A percentile compares a stretch with the other conserved stretches of the same genome.
Evolutionary conservation across 2,888 invertebrate genomes (phyloP).

Genomic region (Brenthis ino): DNA sequence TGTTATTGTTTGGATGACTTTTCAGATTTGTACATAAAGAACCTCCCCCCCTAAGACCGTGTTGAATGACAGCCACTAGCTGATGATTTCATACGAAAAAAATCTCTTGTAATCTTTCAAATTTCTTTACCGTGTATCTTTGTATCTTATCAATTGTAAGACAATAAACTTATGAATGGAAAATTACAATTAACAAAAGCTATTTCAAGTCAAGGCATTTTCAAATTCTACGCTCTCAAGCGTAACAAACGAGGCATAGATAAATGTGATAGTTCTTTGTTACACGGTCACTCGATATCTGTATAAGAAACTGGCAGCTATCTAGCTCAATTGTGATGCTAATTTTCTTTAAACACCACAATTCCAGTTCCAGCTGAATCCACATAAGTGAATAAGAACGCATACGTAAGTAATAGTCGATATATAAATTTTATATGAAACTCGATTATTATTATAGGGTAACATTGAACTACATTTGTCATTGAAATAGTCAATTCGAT

Average conservation of each 20-base stretch:
- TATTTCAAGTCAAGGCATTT: conserved; percentile 8
- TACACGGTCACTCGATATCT: conserved; percentile 33
- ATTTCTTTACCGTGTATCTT: too few species aligned
- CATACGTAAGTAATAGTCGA: background rate
- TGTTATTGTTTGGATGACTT: conserved; percentile 18
- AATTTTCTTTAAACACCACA: conserved; percentile 31
- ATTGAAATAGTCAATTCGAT: background rate
- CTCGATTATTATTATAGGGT: too few species aligned
- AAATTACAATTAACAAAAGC: background rate
- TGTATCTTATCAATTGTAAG: too few species aligned
- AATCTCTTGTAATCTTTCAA: background rate
- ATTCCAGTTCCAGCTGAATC: conserved; percentile 26
- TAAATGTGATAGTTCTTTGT: conserved; percentile 44
- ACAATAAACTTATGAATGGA: too few species aligned
- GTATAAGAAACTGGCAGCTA: conserved; percentile 42
- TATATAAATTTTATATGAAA: background rate
- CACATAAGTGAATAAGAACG: background rate
- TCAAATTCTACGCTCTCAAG: conserved; percentile 19
- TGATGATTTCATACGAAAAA: background rate
- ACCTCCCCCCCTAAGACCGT: background rate
- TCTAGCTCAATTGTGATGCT: conserved; percentile 47
- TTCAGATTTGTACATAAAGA: background rate
- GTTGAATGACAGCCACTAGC: too few species aligned
- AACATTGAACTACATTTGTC: background rate
- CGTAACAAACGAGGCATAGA: conserved; percentile 34